phyloP scores from a whole-genome alignment of 2,888 invertebrate species.

The Leptogaster cylindrica region DNA sequence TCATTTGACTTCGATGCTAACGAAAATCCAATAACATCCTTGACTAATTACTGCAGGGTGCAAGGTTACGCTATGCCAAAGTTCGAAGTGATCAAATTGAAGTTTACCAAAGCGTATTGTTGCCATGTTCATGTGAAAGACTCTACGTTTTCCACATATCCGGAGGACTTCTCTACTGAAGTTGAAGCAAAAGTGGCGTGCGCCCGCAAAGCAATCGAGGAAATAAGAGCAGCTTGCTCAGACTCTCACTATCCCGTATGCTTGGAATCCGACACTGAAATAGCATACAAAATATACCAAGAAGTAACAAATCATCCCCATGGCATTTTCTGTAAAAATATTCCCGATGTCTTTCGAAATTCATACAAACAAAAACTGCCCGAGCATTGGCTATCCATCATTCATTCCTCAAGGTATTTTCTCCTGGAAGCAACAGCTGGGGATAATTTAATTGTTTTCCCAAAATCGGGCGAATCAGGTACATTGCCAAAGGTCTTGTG shows the following conservation, averaged over 20 bases:
- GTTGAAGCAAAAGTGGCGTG: conserved; percentile 54
- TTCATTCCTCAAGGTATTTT: conserved; percentile 65
- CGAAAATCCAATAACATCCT: conserved; percentile 52
- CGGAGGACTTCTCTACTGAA: conserved; percentile 55
- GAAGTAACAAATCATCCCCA: conserved; percentile 62
- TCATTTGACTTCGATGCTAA: conserved; percentile 52
- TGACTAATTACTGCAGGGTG: conserved; percentile 55
- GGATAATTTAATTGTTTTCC: conserved; percentile 56
- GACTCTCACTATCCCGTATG: conserved; percentile 53
- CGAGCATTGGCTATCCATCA: conserved; percentile 71
- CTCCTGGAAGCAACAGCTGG: conserved; percentile 59
- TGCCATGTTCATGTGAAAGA: conserved; percentile 56
- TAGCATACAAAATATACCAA: conserved; percentile 54
- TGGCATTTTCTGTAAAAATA: conserved; percentile 67
- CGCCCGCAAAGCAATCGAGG: conserved; percentile 55
- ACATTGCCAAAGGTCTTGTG: not conserved
- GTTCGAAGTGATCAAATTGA: conserved; percentile 52
- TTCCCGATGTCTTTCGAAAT: conserved; percentile 67
- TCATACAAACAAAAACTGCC: conserved; percentile 73
- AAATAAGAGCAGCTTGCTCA: conserved; percentile 52
- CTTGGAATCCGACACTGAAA: conserved; percentile 53
- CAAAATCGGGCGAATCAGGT: conserved; percentile 51
- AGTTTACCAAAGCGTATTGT: conserved; percentile 51
- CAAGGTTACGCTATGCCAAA: conserved; percentile 52
- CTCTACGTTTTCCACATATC: conserved; percentile 56